phyloP scores from a whole-genome alignment of 2,113 vertebrate species.

The Mus pahari region DNA sequence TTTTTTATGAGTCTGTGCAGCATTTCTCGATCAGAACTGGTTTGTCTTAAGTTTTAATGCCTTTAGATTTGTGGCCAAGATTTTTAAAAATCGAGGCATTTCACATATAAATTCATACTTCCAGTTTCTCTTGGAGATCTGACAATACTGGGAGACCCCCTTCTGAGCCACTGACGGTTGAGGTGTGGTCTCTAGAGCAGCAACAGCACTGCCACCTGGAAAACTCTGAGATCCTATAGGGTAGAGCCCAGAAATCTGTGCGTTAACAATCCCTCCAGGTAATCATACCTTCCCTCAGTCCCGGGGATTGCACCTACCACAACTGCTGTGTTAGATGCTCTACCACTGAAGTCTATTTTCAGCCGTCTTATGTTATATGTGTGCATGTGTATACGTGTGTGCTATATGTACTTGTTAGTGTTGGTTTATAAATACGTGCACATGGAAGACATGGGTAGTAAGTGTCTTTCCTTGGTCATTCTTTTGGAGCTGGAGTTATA shows the following conservation, averaged over 20 bases:
- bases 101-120: constrained; percentile 18
- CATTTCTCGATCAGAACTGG: not conserved
- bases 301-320: not conserved
- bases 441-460: not conserved
- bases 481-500: not conserved
- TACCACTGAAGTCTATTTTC: not conserved
- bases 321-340: not conserved
- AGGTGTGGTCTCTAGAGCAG: too few species aligned
- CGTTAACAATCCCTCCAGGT: too few species aligned
- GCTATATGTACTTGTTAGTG: not conserved
- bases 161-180: not conserved
- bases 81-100: not conserved
- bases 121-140: not conserved
- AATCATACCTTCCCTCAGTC: not conserved
- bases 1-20: not conserved
- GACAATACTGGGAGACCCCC: not conserved
- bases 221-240: not conserved
- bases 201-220: fast-evolving
- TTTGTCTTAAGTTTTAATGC: constrained; percentile 4
- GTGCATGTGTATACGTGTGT: not conserved
- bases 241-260: too few species aligned
- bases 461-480: not conserved
- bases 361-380: not conserved
- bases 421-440: not conserved
- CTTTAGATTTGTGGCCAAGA: constrained; percentile 44